Evolutionary conservation across 1,140 invertebrate genomes (phyloP), one percentile per base, ranked within the genome.

Genomic region (Drosophila pseudoobscura): DNA sequence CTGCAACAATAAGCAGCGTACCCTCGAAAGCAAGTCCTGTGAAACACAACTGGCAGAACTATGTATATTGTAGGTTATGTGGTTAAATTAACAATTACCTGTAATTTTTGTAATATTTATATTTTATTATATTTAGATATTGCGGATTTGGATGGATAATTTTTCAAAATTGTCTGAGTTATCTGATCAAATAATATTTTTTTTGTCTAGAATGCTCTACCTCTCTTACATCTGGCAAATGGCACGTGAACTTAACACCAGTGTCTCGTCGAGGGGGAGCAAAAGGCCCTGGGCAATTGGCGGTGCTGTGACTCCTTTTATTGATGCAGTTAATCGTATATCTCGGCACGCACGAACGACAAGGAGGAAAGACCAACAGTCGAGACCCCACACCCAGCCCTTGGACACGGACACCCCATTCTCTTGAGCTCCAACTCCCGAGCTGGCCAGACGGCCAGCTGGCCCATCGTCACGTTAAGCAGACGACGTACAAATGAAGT

Each of bases 401-500:
- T 44, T 13, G 39, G 26, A 39, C 41, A 61, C 63, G 53, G 51
- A 51, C 52, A 57, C 76, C 70, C 61, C 26, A 56, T 35, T 46
- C 13, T 20, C 31, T 31, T 9, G 8, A 9, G 8, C 31, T 31
- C 3, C 31, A 31, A 8, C 31, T 9, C 45, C 52, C 64, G 41
- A 55, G n/a, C 22, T 51, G 35, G 35, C 24, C 39, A 20, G 17
- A 9, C 7, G 31, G 47, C 44, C 61, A 65, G 54, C 35, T 47
- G 24, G 15, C 51, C 39, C 26, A 47, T 43, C 47, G 20, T 41
- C 24, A 39, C 24, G 59, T 61, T 47, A 52, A 51, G 57, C 56
- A 47, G 46, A 49, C 44, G 47, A 50, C 52, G 75, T 68, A 88
- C 84, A 89, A 88, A 88, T 89, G 60, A 89, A 88, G 84, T 88